Conservation (phyloP, 2,888 invertebrate genomes). For the Troides oblongomaculatus region DNA sequence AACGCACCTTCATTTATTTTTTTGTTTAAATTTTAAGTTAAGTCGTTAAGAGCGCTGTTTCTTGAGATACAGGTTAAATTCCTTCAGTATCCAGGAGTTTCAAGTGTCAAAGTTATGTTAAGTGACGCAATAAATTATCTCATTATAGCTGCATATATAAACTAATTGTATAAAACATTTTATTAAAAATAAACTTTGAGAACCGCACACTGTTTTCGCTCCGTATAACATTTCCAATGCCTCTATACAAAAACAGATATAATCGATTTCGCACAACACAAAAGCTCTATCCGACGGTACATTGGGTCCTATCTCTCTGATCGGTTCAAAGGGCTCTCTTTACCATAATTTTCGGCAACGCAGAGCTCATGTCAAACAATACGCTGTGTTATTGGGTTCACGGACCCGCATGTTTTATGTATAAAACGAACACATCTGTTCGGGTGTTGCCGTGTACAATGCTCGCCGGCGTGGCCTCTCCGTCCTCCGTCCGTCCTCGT, state of each 20-base stretch:
- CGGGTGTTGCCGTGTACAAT: slow-evolving; percentile 14
- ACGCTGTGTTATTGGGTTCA: slow-evolving; percentile 62
- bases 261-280: slow-evolving; percentile 16
- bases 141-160: no score
- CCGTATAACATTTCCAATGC: background rate
- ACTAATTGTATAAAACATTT: no score
- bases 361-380: slow-evolving; percentile 63
- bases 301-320: background rate
- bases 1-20: no score
- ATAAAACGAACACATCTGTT: slow-evolving; percentile 57
- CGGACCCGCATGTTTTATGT: slow-evolving; percentile 64
- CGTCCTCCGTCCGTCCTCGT: no score
- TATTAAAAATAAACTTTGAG: background rate
- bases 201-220: background rate
- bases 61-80: no score
- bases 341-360: slow-evolving; percentile 62
- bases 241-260: slow-evolving; percentile 1
- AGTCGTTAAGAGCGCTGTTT: no score
- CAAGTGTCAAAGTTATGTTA: no score
- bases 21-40: no score
- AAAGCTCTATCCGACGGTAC: slow-evolving; percentile 9
- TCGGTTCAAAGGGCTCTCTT: slow-evolving; percentile 43
- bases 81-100: no score
- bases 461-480: background rate
- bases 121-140: no score